Base-by-base conservation (phyloP, 1,140 invertebrate genomes). In the Drosophila ironensis region DNA sequence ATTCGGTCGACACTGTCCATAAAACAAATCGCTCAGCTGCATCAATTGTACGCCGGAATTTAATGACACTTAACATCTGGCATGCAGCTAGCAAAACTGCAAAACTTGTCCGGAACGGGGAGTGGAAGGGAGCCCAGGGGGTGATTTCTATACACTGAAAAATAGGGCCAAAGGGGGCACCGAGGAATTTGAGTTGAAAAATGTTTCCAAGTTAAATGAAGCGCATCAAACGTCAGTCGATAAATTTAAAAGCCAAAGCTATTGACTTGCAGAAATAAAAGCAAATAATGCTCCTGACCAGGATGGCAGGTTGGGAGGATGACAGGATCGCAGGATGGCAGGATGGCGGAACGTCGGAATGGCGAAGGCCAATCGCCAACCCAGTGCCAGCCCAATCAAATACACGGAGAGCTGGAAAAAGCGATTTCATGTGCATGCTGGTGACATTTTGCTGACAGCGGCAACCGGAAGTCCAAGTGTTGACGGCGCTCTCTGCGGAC, bases 191-290 rank as follows among this genome's bases (percentile, higher is more conserved):
- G 69, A 78, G 78, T 78, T 82, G 78, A 82, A 82, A 82, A 82
- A 84, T 84, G 80, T 82, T 84, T 84, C 73, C 80, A 84, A 84
- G 80, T 84, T 84, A 86, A 84, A 84, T 84, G 80, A 84, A 84
- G 80, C 74, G 80, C 75, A 84, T 84, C 80, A 84, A 84, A 86
- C 80, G 80, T 86, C 80, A 84, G 80, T 80, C 74, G 80, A 84
- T 84, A 84, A 84, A 84, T 84, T 84, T 84, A 84, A 84, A 84
- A 87, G 74, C 80, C 80, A 84, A 86, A 86, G 70, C 81, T 86
- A 84, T 84, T 86, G 74, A 86, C 74, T 84, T 74, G 80, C 74
- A 68, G 56, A 84, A 80, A 86, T 84, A 80, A 86, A 86, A 87
- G 80, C 80, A 86, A 72, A 86, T 84, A 84, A 80, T 80, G 66